These are phyloP conservation scores for Rhogogaster chlorosoma DNA, from an alignment of 2,888 invertebrate genomes.

Conservation along the genomic window DNA sequence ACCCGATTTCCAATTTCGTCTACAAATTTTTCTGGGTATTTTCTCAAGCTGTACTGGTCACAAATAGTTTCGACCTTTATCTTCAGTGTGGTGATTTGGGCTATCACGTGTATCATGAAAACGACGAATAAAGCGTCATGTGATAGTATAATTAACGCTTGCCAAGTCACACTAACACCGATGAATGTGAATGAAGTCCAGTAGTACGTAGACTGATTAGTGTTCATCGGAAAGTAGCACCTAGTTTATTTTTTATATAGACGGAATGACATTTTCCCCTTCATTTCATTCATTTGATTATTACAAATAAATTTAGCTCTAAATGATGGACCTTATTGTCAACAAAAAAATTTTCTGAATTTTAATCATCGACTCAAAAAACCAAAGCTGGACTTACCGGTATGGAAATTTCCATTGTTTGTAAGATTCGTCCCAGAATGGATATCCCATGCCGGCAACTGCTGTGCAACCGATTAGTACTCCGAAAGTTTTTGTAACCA, in stretches of 20 bases:
- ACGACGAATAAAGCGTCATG: conserved; percentile 57
- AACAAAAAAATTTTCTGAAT: not conserved
- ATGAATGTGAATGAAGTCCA: conserved; percentile 54
- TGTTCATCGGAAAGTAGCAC: conserved; percentile 47
- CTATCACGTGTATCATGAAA: conserved; percentile 54
- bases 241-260: conserved; percentile 43
- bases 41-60: conserved; percentile 16
- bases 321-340: not conserved
- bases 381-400: not conserved
- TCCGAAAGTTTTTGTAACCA: not conserved
- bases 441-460: not conserved
- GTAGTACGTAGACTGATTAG: conserved; percentile 48
- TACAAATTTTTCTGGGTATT: conserved; percentile 8
- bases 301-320: not conserved
- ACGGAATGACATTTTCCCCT: not conserved
- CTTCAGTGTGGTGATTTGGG: conserved; percentile 57
- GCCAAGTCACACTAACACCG: conserved; percentile 51
- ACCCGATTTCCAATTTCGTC: not conserved
- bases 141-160: conserved; percentile 53
- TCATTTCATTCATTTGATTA: conserved; percentile 5
- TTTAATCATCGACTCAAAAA: not conserved
- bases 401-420: conserved; percentile 19
- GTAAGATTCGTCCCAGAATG: conserved; percentile 41
- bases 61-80: conserved; percentile 48
- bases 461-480: conserved; percentile 4